Base-by-base conservation (phyloP, 2,888 invertebrate species). In the Alcis repandata region DNA sequence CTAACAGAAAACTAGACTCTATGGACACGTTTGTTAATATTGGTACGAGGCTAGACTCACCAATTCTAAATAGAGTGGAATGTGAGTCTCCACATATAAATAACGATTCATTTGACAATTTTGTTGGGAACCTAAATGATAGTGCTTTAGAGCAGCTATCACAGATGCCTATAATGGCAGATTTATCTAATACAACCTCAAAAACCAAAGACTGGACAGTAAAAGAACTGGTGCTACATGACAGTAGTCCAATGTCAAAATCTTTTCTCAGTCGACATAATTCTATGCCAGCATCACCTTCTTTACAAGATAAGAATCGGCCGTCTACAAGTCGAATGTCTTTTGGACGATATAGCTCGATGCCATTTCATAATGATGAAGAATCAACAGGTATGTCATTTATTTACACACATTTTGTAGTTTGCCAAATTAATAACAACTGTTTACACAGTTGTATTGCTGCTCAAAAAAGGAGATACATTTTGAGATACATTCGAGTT, bases 241-340 rank as follows among this genome's bases (percentile, higher is more conserved):
- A 86, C 27, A 79, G 80, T 10, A 90, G 87, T 73, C 87, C 88
- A n/a, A 73, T 83, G 20, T 79, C 87, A 9, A 91, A 84, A 71
- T 84, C 83, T 13, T 74, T 84, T 59, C 91, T 94, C 76, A 80
- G 84, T 0, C 83, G 93, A 2, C 88, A 93, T 65, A 92, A 78
- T 69, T 92, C 93, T 0, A 93, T 94, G 94, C 94, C 94, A 0
- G 91, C 86, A 63, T 93, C 93, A 20, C 93, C 93, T 9, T 82
- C 86, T 17, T 61, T 87, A 4, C 71, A 70, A 2, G 78, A 83
- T 62, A 38, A 67, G 11, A 85, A 83, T 66, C 88, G 83, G 67
- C 89, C 91, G 45, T 90, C 91, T 2, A 90, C 88, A 13, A 92
- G 90, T 81, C 89, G 89, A 10, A 88, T 85, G 82, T 83, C 80